Evolutionary conservation across 2,797 vertebrate species (phyloP).

Genomic region (Acanthopagrus latus): DNA sequence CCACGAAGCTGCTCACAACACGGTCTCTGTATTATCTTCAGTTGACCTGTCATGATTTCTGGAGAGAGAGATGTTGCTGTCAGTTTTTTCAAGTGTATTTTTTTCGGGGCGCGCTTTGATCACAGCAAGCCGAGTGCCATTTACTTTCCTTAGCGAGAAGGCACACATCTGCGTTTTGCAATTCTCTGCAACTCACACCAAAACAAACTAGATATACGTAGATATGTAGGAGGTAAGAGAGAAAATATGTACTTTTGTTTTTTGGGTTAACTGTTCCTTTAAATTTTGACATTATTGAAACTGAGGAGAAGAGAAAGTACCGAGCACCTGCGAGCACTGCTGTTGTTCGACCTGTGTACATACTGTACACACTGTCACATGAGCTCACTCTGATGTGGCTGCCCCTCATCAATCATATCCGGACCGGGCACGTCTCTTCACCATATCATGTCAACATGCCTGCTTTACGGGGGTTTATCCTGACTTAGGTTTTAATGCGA

Average conservation of each 20-base stretch:
- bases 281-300: not conserved
- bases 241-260: too few species aligned
- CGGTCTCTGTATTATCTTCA: too few species aligned
- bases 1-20: too few species aligned
- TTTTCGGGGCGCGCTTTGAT: too few species aligned
- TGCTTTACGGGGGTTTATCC: conserved; percentile 61
- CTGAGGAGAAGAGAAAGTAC: not conserved
- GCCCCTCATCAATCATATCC: conserved; percentile 55
- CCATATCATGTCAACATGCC: conserved; percentile 66
- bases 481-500: conserved; percentile 69
- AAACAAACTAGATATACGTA: not conserved
- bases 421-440: conserved; percentile 51
- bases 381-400: conserved; percentile 47
- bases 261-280: not conserved
- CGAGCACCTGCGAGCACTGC: not conserved
- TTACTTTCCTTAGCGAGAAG: too few species aligned
- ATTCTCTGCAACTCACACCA: not conserved
- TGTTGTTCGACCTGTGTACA: conserved; percentile 41
- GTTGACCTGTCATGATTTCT: too few species aligned
- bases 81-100: too few species aligned
- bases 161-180: too few species aligned
- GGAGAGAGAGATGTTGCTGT: too few species aligned
- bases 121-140: too few species aligned
- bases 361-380: conserved; percentile 22
- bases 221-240: too few species aligned